These are phyloP conservation scores for Xanthorhoe designata DNA, from an alignment of 2,888 invertebrate genomes.

Conservation along the genomic window DNA sequence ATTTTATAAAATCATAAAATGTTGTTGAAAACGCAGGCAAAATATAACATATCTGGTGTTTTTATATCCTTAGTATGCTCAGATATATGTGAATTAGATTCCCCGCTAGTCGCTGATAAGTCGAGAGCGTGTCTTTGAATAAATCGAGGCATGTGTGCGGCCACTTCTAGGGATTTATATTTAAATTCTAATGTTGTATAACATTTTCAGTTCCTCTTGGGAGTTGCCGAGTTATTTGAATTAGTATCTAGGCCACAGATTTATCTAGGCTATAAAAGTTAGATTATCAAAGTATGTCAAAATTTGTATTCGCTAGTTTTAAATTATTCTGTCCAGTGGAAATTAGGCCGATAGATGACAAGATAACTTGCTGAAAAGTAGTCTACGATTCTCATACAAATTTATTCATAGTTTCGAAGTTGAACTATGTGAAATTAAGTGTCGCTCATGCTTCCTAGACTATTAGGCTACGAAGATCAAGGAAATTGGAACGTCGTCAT, in stretches of 20 bases:
- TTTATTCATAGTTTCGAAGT: slow-evolving; percentile 56
- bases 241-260: neutral
- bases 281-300: too few species aligned
- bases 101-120: slow-evolving; percentile 65
- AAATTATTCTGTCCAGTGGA: neutral
- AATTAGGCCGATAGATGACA: slow-evolving; percentile 9
- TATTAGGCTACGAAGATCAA: slow-evolving; percentile 61
- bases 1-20: neutral
- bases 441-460: slow-evolving; percentile 54
- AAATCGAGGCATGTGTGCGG: slow-evolving; percentile 63
- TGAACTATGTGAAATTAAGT: slow-evolving; percentile 60
- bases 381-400: slow-evolving; percentile 38
- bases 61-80: slow-evolving; percentile 4
- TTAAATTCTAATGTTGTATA: slow-evolving; percentile 22
- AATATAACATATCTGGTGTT: slow-evolving; percentile 5
- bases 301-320: too few species aligned
- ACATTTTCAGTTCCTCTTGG: slow-evolving; percentile 36
- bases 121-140: slow-evolving; percentile 67
- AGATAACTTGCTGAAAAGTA: slow-evolving; percentile 13
- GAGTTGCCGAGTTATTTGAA: neutral
- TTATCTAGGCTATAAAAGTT: too few species aligned
- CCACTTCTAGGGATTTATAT: slow-evolving; percentile 29
- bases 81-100: slow-evolving; percentile 49
- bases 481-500: slow-evolving; percentile 67
- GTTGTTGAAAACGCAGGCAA: neutral